A percentile compares a stretch with the other conserved stretches of the same genome.
These are phyloP conservation scores for Meta bourneti DNA, from an alignment of 2,888 invertebrate species.

Conservation along the genomic window DNA sequence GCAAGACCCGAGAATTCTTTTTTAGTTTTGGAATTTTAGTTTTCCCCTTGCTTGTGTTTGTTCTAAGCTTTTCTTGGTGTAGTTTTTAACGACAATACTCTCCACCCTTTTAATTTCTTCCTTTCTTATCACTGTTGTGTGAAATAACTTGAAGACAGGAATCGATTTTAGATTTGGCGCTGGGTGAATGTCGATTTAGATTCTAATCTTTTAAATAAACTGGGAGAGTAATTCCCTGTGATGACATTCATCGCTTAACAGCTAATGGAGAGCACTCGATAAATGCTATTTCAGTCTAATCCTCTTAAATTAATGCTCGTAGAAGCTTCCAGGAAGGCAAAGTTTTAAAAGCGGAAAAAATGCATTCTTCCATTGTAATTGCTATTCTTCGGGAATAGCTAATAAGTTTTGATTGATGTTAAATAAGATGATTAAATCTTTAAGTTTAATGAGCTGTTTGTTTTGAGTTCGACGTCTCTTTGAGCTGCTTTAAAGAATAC, in stretches of 20 bases:
- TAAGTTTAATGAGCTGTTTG: neutral
- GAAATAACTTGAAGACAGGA: constrained; percentile 46
- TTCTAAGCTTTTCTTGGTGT: neutral
- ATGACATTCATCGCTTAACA: constrained; percentile 64
- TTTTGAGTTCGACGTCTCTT: neutral
- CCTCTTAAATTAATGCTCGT: constrained; percentile 50
- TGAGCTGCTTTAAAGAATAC: neutral
- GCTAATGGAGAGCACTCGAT: constrained; percentile 54
- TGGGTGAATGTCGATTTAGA: constrained; percentile 48
- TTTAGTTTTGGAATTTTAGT: constrained; percentile 3
- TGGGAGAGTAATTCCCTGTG: constrained; percentile 43
- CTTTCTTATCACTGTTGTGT: constrained; percentile 27
- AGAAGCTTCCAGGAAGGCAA: constrained; percentile 9
- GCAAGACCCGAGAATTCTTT: neutral
- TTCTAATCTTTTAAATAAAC: constrained; percentile 67
- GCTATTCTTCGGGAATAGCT: neutral
- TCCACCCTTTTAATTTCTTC: constrained; percentile 38
- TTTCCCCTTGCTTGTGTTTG: neutral
- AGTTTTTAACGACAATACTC: neutral
- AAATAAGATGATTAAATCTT: neutral
- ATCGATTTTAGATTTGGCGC: constrained; percentile 48
- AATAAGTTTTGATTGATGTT: constrained; percentile 37
- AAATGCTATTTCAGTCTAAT: constrained; percentile 57
- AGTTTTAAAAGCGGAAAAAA: neutral
- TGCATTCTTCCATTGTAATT: constrained; percentile 3